phyloP scores from a whole-genome alignment of 2,113 vertebrate species.

The Apeltes quadracus region DNA sequence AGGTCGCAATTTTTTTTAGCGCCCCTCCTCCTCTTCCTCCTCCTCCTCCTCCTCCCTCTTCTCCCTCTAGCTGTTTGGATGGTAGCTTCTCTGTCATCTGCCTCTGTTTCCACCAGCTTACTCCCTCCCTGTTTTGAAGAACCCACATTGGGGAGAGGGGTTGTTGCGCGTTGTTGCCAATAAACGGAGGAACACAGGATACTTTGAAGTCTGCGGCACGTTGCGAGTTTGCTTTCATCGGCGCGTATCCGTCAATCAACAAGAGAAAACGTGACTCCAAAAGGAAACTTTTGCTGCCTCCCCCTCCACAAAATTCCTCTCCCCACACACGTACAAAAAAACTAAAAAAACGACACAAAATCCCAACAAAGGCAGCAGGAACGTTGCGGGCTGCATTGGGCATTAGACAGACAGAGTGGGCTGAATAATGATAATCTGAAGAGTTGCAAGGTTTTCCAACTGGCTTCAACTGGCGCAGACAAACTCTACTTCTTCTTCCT shows the following conservation, averaged over 20 bases:
- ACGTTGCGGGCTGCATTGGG: conserved; percentile 46
- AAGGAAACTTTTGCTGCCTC: conserved; percentile 58
- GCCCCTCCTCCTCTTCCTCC: conserved; percentile 36
- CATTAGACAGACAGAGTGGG: conserved; percentile 50
- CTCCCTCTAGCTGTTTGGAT: conserved; percentile 63
- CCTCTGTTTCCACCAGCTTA: conserved; percentile 39
- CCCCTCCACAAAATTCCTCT: conserved; percentile 36
- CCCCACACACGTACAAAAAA: conserved; percentile 12
- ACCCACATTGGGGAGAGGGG: conserved; percentile 44
- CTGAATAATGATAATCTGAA: conserved; percentile 58
- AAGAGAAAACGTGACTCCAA: conserved; percentile 62
- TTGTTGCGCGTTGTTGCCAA: conserved; percentile 64
- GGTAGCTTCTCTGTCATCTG: conserved; percentile 59
- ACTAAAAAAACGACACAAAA: conserved; percentile 47
- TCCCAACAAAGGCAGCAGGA: conserved; percentile 42
- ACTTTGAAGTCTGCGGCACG: conserved; percentile 69
- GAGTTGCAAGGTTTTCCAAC: conserved; percentile 35
- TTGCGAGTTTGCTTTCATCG: conserved; percentile 71
- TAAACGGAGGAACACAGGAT: conserved; percentile 62
- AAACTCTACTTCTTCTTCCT: conserved; percentile 31
- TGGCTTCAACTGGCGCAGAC: conserved; percentile 33
- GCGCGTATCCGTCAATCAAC: conserved; percentile 67
- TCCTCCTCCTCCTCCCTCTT: conserved; percentile 39
- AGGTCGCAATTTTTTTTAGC: conserved; percentile 64
- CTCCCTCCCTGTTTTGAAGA: conserved; percentile 53